These are phyloP conservation scores for Chironomus tepperi DNA, from an alignment of 1,140 invertebrate species.

Conservation along the genomic window DNA sequence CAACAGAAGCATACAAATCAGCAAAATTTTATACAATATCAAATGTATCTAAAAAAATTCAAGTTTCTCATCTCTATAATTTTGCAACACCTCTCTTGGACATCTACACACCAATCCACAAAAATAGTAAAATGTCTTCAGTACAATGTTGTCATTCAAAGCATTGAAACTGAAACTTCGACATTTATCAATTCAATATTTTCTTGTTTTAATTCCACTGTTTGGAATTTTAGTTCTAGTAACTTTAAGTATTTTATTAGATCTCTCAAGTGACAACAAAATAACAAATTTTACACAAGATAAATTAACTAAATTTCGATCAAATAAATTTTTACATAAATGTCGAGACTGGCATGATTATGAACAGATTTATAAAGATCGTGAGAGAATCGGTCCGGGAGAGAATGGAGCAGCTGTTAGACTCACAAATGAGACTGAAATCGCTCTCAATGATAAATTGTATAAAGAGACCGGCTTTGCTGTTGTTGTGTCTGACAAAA, in stretches of 20 bases:
- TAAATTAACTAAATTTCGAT: background rate
- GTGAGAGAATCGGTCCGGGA: background rate
- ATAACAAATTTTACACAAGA: background rate
- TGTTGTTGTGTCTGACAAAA: conserved; percentile 78
- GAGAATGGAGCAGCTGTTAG: background rate
- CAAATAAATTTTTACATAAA: background rate
- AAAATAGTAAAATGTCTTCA: no score
- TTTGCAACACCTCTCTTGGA: no score
- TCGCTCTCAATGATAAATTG: conserved; percentile 52
- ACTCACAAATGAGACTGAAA: conserved; percentile 48
- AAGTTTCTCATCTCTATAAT: no score
- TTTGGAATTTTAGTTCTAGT: background rate
- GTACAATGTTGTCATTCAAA: no score
- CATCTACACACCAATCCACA: no score
- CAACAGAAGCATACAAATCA: no score
- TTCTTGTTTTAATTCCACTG: background rate
- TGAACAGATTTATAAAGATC: background rate
- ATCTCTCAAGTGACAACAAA: background rate
- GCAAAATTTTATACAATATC: no score
- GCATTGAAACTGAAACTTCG: background rate
- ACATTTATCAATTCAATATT: background rate
- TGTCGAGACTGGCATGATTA: background rate
- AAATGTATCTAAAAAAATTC: no score
- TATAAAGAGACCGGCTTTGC: conserved; percentile 84
- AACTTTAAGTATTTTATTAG: background rate